Evolutionary conservation across 2,888 invertebrate species (phyloP).

Genomic region (Andrena trimmerana): DNA sequence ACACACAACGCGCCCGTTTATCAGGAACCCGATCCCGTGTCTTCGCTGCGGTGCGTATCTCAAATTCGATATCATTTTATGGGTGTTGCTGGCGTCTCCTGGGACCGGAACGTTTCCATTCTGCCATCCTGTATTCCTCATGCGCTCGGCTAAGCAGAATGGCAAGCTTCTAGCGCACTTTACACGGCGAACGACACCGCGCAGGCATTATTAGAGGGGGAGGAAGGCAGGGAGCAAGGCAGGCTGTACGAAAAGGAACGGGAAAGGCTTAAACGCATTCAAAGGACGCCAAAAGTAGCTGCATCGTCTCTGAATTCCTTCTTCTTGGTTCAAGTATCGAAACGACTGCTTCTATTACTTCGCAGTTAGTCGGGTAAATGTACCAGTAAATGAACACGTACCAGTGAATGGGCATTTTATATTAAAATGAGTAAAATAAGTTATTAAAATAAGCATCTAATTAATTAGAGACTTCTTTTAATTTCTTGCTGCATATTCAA

Average conservation of each 20-base stretch:
- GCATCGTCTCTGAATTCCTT: slow-evolving; percentile 7
- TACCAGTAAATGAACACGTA: no score
- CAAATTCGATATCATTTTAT: slow-evolving; percentile 66
- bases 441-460: no score
- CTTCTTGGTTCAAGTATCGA: not conserved
- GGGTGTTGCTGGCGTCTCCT: slow-evolving; percentile 35
- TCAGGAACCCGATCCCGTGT: slow-evolving; percentile 29
- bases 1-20: slow-evolving; percentile 39
- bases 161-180: slow-evolving; percentile 32
- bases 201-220: not conserved
- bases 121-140: slow-evolving; percentile 33
- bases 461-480: no score
- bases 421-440: no score
- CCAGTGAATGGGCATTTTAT: no score
- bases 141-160: slow-evolving; percentile 53
- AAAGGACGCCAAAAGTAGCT: not conserved
- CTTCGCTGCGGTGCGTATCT: slow-evolving; percentile 15
- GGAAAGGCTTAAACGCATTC: not conserved
- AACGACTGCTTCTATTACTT: not conserved
- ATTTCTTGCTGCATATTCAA: no score
- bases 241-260: not conserved
- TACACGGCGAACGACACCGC: slow-evolving; percentile 23
- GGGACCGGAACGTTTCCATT: slow-evolving; percentile 45
- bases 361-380: no score
- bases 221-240: not conserved